Percentiles rank a stretch among this genome's conserved stretches.
Evolutionary conservation across 2,888 invertebrate species (phyloP).

Genomic region (Drosophila fungiperda): DNA sequence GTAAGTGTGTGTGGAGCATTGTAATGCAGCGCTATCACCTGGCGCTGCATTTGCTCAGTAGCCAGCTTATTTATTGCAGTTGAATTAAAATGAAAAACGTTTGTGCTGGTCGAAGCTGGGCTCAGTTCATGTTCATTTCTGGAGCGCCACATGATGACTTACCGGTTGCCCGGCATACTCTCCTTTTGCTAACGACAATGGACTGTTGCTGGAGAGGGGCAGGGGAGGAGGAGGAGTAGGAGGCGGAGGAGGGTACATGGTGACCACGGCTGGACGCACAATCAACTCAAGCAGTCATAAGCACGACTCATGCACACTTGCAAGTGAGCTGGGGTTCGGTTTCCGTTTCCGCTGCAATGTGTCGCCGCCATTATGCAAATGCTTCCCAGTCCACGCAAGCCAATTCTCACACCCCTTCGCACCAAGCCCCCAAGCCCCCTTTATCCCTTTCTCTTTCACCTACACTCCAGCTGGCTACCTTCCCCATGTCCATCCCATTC

Average conservation of each 20-base stretch:
- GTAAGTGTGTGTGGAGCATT: conserved; percentile 22
- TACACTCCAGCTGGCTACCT: neutral
- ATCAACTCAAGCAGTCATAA: conserved; percentile 74
- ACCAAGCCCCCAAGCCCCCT: neutral
- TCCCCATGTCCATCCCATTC: conserved; percentile 27
- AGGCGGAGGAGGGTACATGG: conserved; percentile 1
- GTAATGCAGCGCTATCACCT: conserved; percentile 63
- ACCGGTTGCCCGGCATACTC: conserved; percentile 32
- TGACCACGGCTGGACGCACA: conserved; percentile 56
- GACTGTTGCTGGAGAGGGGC: conserved; percentile 18
- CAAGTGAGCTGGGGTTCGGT: conserved; percentile 60
- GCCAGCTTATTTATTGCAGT: conserved; percentile 69
- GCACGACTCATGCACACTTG: conserved; percentile 70
- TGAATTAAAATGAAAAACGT: conserved; percentile 67
- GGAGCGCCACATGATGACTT: conserved; percentile 41
- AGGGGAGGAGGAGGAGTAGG: neutral
- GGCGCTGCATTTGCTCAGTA: conserved; percentile 47
- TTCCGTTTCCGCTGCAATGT: conserved; percentile 78
- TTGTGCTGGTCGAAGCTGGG: conserved; percentile 47
- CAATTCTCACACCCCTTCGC: neutral
- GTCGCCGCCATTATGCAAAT: conserved; percentile 79
- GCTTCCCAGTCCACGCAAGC: neutral
- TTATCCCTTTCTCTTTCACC: neutral
- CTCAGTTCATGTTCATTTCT: conserved; percentile 59
- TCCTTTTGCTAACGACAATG: conserved; percentile 60